Evolutionary conservation across 1,140 invertebrate genomes (phyloP).

Genomic region (Pygmarrhopalites habei): DNA sequence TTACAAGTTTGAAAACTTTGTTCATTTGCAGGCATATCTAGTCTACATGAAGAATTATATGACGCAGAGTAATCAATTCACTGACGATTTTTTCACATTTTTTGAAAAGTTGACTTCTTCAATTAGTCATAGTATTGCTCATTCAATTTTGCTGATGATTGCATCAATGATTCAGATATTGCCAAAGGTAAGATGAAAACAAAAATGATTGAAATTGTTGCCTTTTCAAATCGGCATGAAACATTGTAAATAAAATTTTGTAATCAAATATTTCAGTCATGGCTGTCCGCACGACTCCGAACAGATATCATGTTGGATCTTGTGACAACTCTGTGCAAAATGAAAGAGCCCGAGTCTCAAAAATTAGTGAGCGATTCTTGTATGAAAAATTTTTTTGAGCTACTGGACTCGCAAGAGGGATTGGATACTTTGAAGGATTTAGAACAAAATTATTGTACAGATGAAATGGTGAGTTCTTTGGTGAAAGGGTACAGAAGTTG

Average conservation of each 20-base stretch:
- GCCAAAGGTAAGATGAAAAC: conserved; percentile 8
- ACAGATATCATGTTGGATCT: too few species aligned
- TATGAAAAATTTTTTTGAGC: conserved; percentile 7
- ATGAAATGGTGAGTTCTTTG: too few species aligned
- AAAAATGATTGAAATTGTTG: too few species aligned
- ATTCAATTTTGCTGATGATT: conserved; percentile 6
- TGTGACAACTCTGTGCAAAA: too few species aligned
- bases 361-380: neutral
- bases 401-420: neutral
- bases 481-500: too few species aligned
- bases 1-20: conserved; percentile 6
- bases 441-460: too few species aligned
- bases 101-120: neutral
- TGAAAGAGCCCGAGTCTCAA: neutral
- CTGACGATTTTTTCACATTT: neutral
- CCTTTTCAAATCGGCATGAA: too few species aligned
- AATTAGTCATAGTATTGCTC: neutral
- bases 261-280: too few species aligned
- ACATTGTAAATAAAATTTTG: too few species aligned
- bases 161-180: neutral
- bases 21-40: neutral
- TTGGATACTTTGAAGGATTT: too few species aligned
- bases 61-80: neutral
- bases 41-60: conserved; percentile 10
- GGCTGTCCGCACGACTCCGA: too few species aligned